Base-by-base conservation (phyloP, 2,797 vertebrate species). In the Lateolabrax maculatus region DNA sequence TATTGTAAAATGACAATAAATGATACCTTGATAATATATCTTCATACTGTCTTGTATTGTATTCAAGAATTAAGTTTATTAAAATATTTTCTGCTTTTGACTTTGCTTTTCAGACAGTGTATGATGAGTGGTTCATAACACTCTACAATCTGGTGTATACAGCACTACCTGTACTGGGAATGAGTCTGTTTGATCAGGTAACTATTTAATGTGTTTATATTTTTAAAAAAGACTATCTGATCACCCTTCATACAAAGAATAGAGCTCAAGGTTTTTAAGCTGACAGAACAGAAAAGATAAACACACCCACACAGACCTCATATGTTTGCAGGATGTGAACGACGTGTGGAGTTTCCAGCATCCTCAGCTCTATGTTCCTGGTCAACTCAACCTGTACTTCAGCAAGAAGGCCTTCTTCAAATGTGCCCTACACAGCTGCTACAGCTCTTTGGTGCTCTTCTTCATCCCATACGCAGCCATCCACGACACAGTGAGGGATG, bases 141-240 rank as follows among this genome's bases (percentile, higher is more conserved):
- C 95, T 97, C 36, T 99, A 98, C 94, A 99, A 99, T 81, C 91
- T 99, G 92, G 84, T 99, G 19, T 99, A 99, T 92, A 99, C 98
- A 3, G 97, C 97, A 0, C 95, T 99, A 0, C 98, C 98, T 0
- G 96, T 99, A 15, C 93, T 99, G 86, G 97, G 97, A 72, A 96
- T 99, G 97, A 97, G 98, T 89, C 96, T 99, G 36, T 98, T 99
- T 68, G 97, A 99, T 85, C 97, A 99, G 97, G 98, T 99, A 95
- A 80, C 13, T 21, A 0, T 16, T 2, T 23, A 15, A 18, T 36
- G 19, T 19, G 5, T 25, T 8, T 13, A 5, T 37, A 0, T 37
- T 58, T 9, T 37, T 16, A 19, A 34, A 36, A 5, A 58, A 37
- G n/a, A 18, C 23, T 2, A 21, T 5, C 12, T 16, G 10, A 41